These are phyloP conservation scores for Phyllopteryx taeniolatus DNA, from an alignment of 2,113 vertebrate genomes.

Conservation along the genomic window DNA sequence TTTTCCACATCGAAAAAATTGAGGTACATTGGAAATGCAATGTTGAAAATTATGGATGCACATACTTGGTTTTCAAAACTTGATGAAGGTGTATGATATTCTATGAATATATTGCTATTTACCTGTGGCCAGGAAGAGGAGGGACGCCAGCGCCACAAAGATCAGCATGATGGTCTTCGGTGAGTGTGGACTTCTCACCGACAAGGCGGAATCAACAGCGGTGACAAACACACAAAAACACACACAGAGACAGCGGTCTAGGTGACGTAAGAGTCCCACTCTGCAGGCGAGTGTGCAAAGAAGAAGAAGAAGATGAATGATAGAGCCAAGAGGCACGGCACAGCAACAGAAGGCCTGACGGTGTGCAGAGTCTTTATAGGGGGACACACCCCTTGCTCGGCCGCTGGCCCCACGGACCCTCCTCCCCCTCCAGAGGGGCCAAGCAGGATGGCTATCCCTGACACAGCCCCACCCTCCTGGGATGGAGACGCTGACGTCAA, in stretches of 20 bases:
- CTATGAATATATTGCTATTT: slow-evolving; percentile 29
- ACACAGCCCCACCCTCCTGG: not conserved
- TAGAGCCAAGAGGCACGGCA: slow-evolving; percentile 50
- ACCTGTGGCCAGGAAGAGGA: slow-evolving; percentile 72
- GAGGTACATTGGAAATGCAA: not conserved
- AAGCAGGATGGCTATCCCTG: not conserved
- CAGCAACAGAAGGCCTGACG: slow-evolving; percentile 60
- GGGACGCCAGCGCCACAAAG: slow-evolving; percentile 67
- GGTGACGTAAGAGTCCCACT: slow-evolving; percentile 43
- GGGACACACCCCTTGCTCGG: slow-evolving; percentile 68
- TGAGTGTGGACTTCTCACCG: slow-evolving; percentile 21
- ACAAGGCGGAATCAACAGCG: slow-evolving; percentile 12
- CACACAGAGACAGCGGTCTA: slow-evolving; percentile 19
- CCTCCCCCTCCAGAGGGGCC: not conserved
- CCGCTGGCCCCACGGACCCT: slow-evolving; percentile 31
- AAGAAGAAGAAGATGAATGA: slow-evolving; percentile 25
- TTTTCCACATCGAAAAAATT: not conserved
- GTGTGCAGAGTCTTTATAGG: slow-evolving; percentile 70
- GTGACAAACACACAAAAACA: not conserved
- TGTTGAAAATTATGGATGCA: not conserved
- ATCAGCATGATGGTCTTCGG: slow-evolving; percentile 68
- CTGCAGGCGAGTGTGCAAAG: slow-evolving; percentile 37
- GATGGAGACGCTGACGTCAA: not conserved
- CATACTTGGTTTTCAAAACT: not conserved
- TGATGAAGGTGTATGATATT: not conserved